Conservation (phyloP, 37 sponge, comb jelly and placozoan genomes). For the Aphrocallistes beatrix region DNA sequence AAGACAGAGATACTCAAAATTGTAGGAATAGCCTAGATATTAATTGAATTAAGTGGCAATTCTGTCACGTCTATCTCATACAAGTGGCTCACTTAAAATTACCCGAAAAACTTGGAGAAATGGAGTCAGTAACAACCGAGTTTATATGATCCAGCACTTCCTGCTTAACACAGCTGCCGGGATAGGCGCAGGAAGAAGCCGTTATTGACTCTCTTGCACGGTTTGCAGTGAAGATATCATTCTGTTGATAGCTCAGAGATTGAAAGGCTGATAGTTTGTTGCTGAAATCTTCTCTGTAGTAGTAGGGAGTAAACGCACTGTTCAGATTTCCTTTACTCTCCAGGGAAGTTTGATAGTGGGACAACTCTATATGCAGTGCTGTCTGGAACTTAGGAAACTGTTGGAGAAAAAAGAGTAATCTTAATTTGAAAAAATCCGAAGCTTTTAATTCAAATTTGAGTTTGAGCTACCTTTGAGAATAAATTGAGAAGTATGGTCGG, state of each 20-base stretch:
- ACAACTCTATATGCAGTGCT: neutral
- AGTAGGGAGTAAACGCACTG: neutral
- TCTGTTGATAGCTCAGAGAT: neutral
- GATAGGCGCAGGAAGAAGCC: neutral
- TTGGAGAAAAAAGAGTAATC: neutral
- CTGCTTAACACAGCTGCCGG: neutral
- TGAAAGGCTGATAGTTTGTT: neutral
- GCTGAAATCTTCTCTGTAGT: neutral
- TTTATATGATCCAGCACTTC: neutral
- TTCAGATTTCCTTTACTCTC: neutral
- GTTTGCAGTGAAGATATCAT: neutral
- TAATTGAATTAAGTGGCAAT: no score
- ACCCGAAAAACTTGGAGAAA: neutral
- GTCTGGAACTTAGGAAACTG: neutral
- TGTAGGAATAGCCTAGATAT: constrained; percentile 2
- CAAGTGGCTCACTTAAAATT: no score
- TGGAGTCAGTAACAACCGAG: neutral
- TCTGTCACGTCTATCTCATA: no score
- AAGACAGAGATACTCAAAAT: constrained; percentile 6
- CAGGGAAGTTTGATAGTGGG: neutral
- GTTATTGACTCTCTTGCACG: neutral
- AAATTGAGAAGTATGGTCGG: neutral
- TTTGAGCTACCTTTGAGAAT: constrained; percentile 9
- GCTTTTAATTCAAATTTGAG: no score
- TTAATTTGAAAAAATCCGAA: no score